Percentiles rank a stretch among this genome's conserved stretches.
These are phyloP conservation scores for Eueremaeus valkanovi DNA, from an alignment of 2,888 invertebrate genomes.

Conservation along the genomic window DNA sequence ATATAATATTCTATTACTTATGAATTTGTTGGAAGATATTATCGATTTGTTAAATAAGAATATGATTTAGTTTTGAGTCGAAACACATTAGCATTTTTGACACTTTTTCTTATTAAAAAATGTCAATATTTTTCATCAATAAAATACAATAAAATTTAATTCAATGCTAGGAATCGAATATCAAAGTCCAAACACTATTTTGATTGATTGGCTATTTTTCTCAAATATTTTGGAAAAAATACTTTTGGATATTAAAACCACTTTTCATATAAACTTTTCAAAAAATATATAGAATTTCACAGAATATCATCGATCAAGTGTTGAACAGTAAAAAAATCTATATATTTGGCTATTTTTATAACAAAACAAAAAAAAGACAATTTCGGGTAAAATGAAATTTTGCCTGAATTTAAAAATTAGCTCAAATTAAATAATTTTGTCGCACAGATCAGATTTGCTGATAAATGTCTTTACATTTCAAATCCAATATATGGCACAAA, in stretches of 20 bases:
- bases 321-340: background rate
- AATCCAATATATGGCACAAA: too few relatives aligned
- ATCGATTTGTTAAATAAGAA: constrained; percentile 1
- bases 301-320: constrained; percentile 3
- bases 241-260: background rate
- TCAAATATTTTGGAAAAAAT: background rate
- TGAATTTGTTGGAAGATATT: background rate
- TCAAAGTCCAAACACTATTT: background rate
- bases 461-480: too few relatives aligned
- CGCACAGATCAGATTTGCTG: too few relatives aligned
- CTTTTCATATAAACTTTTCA: background rate
- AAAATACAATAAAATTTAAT: too few relatives aligned
- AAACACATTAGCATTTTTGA: too few relatives aligned
- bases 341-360: background rate
- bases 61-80: too few relatives aligned
- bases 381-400: background rate
- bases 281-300: constrained; percentile 8
- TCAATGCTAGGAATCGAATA: background rate
- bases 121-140: background rate
- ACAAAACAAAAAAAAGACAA: background rate
- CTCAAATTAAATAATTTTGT: too few relatives aligned
- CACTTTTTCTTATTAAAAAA: constrained; percentile 5
- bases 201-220: constrained; percentile 8
- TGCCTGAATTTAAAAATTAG: too few relatives aligned
- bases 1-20: too few relatives aligned